A percentile compares a stretch with the other conserved stretches of the same genome.
Evolutionary conservation across 2,797 vertebrate species (phyloP).

Genomic region (Ibycter americanus): DNA sequence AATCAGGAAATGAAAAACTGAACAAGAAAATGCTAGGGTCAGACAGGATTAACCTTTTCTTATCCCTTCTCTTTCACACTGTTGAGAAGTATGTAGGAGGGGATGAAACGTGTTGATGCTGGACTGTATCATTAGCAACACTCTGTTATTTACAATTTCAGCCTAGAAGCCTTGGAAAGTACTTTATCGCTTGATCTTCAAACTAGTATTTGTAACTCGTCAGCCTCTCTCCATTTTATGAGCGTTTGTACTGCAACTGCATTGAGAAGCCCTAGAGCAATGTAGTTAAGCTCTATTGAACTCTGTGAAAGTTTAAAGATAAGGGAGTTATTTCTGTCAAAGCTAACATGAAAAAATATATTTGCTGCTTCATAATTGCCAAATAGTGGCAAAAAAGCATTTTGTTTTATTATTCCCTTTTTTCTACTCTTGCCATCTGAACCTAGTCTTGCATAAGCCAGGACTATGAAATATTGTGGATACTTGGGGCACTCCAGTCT

Average conservation of each 20-base stretch:
- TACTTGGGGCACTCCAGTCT: neutral
- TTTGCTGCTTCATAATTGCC: neutral
- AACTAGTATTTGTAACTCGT: neutral
- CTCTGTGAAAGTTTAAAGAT: neutral
- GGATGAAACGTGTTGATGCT: neutral
- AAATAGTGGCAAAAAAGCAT: neutral
- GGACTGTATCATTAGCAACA: neutral
- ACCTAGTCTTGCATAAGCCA: neutral
- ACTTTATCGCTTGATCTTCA: constrained; percentile 26
- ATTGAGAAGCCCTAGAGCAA: neutral
- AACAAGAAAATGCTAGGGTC: constrained; percentile 17
- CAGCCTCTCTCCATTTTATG: neutral
- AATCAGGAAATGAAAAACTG: constrained; percentile 44
- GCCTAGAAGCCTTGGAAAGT: neutral
- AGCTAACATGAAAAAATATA: neutral
- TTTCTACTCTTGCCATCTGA: neutral
- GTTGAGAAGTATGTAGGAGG: neutral
- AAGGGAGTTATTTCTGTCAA: neutral
- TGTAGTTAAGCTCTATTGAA: neutral
- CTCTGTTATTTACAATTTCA: constrained; percentile 5
- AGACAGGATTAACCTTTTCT: constrained; percentile 7
- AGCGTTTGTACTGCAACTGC: neutral
- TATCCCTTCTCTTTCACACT: neutral
- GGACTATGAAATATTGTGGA: rapidly evolving
- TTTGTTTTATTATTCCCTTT: neutral